Percentiles rank a stretch among this genome's conserved stretches.
Evolutionary conservation across 1,140 invertebrate species (phyloP).

Genomic region (Meloidogyne hapla): DNA sequence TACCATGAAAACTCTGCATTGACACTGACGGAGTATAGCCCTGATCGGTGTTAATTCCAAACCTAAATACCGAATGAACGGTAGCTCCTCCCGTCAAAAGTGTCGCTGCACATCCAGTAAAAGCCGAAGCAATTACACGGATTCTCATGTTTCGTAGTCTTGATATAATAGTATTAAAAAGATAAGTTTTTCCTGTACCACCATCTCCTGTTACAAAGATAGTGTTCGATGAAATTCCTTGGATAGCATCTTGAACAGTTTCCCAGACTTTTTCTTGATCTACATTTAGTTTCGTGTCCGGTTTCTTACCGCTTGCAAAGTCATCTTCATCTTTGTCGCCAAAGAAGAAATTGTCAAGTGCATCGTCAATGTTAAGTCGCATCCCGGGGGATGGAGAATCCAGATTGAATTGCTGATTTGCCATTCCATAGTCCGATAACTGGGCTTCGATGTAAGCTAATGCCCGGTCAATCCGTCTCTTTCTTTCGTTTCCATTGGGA

Average conservation of each 20-base stretch:
- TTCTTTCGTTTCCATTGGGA: background rate
- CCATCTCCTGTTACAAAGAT: background rate
- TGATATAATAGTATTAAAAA: background rate
- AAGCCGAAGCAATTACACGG: background rate
- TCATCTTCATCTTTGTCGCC: background rate
- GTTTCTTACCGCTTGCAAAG: background rate
- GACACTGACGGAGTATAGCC: background rate
- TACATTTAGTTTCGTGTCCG: background rate
- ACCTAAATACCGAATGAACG: background rate
- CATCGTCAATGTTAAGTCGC: background rate
- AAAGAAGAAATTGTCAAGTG: background rate
- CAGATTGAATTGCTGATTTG: background rate
- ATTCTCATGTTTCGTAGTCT: background rate
- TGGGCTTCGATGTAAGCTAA: background rate
- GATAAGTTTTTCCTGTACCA: background rate
- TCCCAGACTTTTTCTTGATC: background rate
- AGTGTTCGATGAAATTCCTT: background rate
- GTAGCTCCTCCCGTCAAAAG: background rate
- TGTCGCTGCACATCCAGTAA: background rate
- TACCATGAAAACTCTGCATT: conserved; percentile 8
- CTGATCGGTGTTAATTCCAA: background rate
- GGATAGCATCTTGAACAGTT: background rate
- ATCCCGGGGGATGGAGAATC: background rate
- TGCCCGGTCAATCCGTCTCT: background rate
- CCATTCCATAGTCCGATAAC: background rate